These are phyloP conservation scores for Cheilosia soror DNA, from an alignment of 2,888 invertebrate genomes.

Conservation along the genomic window DNA sequence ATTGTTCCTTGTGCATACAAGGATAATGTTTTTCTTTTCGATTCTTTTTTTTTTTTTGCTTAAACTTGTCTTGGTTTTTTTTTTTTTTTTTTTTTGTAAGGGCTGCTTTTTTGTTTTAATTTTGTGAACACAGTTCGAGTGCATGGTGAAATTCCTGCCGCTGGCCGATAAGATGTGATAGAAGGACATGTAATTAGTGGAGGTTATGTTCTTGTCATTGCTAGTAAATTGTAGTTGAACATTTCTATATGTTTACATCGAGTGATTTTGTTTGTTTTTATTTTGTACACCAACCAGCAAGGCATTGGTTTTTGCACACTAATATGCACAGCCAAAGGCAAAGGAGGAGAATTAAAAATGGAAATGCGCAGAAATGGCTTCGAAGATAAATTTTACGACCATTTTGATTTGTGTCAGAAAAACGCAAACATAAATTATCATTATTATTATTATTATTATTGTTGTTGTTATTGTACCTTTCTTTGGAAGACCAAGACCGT, in stretches of 20 bases:
- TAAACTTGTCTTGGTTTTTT: constrained; percentile 1
- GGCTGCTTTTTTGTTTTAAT: constrained; percentile 12
- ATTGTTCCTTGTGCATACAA: constrained; percentile 46
- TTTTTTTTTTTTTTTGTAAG: constrained; percentile 23
- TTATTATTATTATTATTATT: constrained; percentile 58
- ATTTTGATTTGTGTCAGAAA: constrained; percentile 68
- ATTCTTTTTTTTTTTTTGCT: constrained; percentile 9
- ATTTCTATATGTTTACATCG: constrained; percentile 30
- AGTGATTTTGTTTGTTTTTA: not conserved
- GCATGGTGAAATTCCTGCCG: constrained; percentile 40
- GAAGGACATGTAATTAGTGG: constrained; percentile 60
- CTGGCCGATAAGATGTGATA: constrained; percentile 59
- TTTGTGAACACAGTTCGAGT: constrained; percentile 22
- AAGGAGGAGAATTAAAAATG: constrained; percentile 67
- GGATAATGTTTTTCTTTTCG: constrained; percentile 48
- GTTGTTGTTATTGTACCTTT: not conserved
- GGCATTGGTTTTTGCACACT: constrained; percentile 7
- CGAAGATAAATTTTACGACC: constrained; percentile 73
- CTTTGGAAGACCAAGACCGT: not conserved
- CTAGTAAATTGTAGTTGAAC: constrained; percentile 6
- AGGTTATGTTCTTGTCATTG: constrained; percentile 41
- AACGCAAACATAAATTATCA: constrained; percentile 61
- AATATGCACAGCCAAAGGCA: not conserved
- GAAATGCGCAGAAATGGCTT: constrained; percentile 64
- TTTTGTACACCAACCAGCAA: constrained; percentile 3